A percentile compares a stretch with the other conserved stretches of the same genome.
These are phyloP conservation scores for Deilephila porcellus DNA, from an alignment of 2,888 invertebrate species.

Conservation along the genomic window DNA sequence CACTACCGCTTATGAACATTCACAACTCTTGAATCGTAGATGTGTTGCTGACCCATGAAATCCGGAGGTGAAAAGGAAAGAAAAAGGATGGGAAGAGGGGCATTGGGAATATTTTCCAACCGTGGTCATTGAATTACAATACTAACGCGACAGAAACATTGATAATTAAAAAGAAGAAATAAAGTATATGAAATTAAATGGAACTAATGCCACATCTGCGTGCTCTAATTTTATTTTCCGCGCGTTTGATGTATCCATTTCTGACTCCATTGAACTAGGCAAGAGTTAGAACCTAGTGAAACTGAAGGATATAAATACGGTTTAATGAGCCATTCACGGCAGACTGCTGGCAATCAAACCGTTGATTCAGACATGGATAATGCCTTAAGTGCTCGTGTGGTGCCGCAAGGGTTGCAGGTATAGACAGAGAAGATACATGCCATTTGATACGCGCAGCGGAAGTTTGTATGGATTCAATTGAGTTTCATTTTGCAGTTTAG, in stretches of 20 bases:
- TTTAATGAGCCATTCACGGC: slow-evolving; percentile 45
- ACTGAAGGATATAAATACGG: slow-evolving; percentile 39
- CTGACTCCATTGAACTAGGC: slow-evolving; percentile 19
- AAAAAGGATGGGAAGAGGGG: no score
- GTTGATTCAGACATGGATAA: slow-evolving; percentile 38
- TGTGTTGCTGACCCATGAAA: no score
- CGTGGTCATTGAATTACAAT: no score
- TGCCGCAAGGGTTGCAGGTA: slow-evolving; percentile 9
- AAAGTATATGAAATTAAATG: neutral
- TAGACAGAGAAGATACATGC: neutral
- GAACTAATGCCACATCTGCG: neutral
- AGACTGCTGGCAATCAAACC: slow-evolving; percentile 27
- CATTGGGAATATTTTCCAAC: no score
- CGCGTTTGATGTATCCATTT: neutral
- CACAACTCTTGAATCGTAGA: no score
- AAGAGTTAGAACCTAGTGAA: slow-evolving; percentile 15
- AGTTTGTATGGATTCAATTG: neutral
- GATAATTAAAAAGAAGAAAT: no score
- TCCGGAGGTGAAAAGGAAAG: no score
- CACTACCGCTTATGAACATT: no score
- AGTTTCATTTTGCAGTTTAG: neutral
- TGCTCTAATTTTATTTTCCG: neutral
- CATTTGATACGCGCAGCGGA: neutral
- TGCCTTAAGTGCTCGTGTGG: slow-evolving; percentile 23
- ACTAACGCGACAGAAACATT: no score